Evolutionary conservation across 2,113 vertebrate species (phyloP), one percentile per base, ranked within the genome.

Genomic region (Aspiorhynchus laticeps): DNA sequence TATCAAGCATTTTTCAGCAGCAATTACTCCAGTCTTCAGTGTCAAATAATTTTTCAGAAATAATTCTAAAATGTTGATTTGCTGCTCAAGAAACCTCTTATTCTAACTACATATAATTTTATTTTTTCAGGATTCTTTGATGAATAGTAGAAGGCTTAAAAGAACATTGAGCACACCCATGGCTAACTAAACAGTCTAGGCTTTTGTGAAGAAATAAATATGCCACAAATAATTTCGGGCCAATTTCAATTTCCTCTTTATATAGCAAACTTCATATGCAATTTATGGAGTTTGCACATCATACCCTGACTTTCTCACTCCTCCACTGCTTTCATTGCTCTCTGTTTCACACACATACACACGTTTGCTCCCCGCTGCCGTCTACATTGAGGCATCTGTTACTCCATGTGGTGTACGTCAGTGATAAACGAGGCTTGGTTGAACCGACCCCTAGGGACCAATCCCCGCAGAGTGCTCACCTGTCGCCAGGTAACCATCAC

Each of bases 351-450:
- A 46, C 33, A 38, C 73, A 78, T 38, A 63, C 48, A 67, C 56
- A 77, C 41, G 51, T 76, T 80, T 67, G 79, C 71, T 71, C 17
- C 75, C 84, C 65, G 61, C 71, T 65, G 83, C 80, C 14, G 53
- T 71, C 33, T 77, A 43, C 92, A 81, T 83, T 90, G 33, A 87
- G 76, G 86, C 88, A 90, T 91, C 89, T 92, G 88, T 80, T 92
- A 63, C 91, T 92, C 90, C 89, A 84, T 88, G 90, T 93, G 84
- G 83, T 93, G 92, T 87, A 84, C 92, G 89, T 85, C 88, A 90
- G 77, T 93, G 90, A 93, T 53, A 91, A 94, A 91, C 75, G 80
- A 85, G 86, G 75, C 86, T 91, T 87, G 76, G 86, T 87, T 89
- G 74, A 83, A 65, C 89, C 80, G 65, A 24, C 71, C 80, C 73